Evolutionary conservation across 2,113 vertebrate genomes (phyloP).

Genomic region (Lophura nycthemera): DNA sequence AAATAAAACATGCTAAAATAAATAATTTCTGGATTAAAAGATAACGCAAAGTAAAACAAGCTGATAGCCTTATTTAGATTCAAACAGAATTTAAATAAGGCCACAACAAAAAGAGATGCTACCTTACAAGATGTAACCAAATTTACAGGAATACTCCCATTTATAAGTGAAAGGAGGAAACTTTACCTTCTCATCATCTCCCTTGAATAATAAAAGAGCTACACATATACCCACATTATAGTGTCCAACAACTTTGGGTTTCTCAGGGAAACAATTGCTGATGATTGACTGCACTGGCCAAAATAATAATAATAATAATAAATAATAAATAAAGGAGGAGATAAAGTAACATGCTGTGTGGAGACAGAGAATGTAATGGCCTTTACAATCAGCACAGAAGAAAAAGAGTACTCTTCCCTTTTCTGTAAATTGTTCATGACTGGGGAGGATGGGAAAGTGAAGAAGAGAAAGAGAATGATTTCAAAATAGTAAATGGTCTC

Average conservation of each 20-base stretch:
- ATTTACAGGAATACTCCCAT: not conserved
- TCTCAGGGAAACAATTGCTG: not conserved
- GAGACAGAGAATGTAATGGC: not conserved
- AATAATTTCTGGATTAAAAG: not conserved
- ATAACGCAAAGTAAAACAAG: not conserved
- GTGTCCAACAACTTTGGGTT: not conserved
- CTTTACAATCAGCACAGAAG: not conserved
- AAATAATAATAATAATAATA: not conserved
- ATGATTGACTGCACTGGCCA: not conserved
- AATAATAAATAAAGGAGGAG: not conserved
- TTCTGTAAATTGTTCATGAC: not conserved
- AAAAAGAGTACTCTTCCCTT: not conserved
- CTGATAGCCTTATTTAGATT: not conserved
- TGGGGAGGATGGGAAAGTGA: not conserved
- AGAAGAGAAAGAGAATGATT: not conserved
- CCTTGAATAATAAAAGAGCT: not conserved
- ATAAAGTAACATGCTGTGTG: not conserved
- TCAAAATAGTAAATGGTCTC: not conserved
- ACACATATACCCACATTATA: not conserved
- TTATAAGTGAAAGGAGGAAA: not conserved
- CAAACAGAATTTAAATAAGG: not conserved
- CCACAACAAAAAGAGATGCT: not conserved
- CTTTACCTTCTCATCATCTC: not conserved
- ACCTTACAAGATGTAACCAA: not conserved
- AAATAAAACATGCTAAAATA: not conserved